Conservation (phyloP, 92 coral and sea anemone species). For the Actinostola sp. region DNA sequence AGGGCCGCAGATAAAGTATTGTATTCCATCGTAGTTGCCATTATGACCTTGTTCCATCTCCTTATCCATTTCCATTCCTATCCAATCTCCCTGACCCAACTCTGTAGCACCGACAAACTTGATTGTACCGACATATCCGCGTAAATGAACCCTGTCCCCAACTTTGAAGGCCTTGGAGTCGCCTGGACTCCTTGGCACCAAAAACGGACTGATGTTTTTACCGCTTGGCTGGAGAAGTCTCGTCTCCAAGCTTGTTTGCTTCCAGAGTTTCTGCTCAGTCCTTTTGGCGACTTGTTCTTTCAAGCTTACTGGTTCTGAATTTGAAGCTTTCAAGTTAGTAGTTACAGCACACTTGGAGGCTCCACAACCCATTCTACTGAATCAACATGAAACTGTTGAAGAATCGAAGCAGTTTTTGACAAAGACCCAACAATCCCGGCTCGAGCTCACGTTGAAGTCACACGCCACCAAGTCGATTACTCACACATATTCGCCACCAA, state of each 20-base stretch:
- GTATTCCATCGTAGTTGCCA: slow-evolving; percentile 55
- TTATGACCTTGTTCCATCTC: slow-evolving; percentile 55
- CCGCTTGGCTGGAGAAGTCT: slow-evolving; percentile 25
- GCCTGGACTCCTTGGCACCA: slow-evolving; percentile 10
- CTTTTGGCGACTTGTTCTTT: slow-evolving; percentile 5
- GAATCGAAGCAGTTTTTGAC: neutral
- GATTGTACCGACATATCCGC: slow-evolving; percentile 61
- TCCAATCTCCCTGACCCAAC: slow-evolving; percentile 59
- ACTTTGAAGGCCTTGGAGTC: slow-evolving; percentile 28
- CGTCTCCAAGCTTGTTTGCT: slow-evolving; percentile 32
- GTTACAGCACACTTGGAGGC: neutral
- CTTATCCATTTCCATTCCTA: slow-evolving; percentile 64
- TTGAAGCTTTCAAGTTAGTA: slow-evolving; percentile 8
- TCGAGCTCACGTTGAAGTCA: slow-evolving; percentile 5
- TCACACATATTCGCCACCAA: neutral
- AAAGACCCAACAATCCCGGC: neutral
- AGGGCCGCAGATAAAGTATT: slow-evolving; percentile 46
- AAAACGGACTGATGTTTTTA: slow-evolving; percentile 15
- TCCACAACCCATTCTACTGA: slow-evolving; percentile 26
- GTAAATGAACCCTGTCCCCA: slow-evolving; percentile 64
- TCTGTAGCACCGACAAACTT: slow-evolving; percentile 60
- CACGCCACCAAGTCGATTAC: neutral
- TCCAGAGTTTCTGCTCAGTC: slow-evolving; percentile 26
- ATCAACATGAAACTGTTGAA: neutral
- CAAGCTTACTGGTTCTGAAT: slow-evolving; percentile 2